Conservation (phyloP, 2,797 vertebrate species). For the Sebastolobus alascanus region DNA sequence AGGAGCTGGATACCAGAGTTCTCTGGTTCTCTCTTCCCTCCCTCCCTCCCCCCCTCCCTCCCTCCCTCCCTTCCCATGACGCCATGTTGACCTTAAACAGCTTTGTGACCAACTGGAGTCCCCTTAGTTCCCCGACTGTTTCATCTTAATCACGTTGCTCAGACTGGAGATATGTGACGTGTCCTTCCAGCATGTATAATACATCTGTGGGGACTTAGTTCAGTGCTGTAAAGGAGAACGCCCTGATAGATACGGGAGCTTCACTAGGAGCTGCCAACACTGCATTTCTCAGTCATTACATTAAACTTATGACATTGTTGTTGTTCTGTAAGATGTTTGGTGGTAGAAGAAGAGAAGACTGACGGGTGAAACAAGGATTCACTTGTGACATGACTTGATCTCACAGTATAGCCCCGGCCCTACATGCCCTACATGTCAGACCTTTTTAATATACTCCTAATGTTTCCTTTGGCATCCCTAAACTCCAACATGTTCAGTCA, state of each 20-base stretch:
- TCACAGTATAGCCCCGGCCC: neutral
- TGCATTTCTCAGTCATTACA: slow-evolving; percentile 71
- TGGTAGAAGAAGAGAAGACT: slow-evolving; percentile 6
- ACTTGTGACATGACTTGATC: slow-evolving; percentile 8
- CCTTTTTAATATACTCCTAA: slow-evolving; percentile 13
- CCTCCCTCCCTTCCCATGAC: slow-evolving; percentile 33
- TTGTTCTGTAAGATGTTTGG: slow-evolving; percentile 43
- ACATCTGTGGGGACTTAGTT: slow-evolving; percentile 71
- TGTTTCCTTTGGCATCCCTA: slow-evolving; percentile 20
- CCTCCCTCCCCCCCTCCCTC: neutral
- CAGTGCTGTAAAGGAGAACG: slow-evolving; percentile 65
- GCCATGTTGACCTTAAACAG: slow-evolving; percentile 40
- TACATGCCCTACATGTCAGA: neutral
- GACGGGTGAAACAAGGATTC: slow-evolving; percentile 12
- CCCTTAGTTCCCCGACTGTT: slow-evolving; percentile 44
- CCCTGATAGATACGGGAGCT: slow-evolving; percentile 76
- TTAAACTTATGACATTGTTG: slow-evolving; percentile 65
- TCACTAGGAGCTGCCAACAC: slow-evolving; percentile 55
- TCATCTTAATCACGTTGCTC: slow-evolving; percentile 65
- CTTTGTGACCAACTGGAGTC: slow-evolving; percentile 39
- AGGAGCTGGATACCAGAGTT: slow-evolving; percentile 39
- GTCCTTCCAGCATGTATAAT: slow-evolving; percentile 64
- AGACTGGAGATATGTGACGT: slow-evolving; percentile 64
- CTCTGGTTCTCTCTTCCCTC: neutral
- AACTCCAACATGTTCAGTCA: slow-evolving; percentile 17